These are phyloP conservation scores for Pachypeltis micranthus DNA, from an alignment of 1,140 invertebrate genomes.

Conservation along the genomic window DNA sequence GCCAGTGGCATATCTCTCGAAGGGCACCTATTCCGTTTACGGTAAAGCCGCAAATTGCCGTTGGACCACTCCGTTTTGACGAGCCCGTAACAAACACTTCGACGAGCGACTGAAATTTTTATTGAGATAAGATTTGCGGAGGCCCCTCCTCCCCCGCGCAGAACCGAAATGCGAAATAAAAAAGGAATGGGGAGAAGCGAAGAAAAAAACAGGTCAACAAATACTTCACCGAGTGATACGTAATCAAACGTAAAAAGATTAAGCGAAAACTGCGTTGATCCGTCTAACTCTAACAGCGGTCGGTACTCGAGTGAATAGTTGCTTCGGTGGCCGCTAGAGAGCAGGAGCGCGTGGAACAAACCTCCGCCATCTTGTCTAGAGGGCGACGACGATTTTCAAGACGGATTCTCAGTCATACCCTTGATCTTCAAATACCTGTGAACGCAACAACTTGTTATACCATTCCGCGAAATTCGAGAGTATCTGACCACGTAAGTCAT, in stretches of 20 bases:
- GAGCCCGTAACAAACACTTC: not conserved
- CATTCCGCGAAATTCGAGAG: too few species aligned
- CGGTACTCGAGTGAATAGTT: too few species aligned
- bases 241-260: not conserved
- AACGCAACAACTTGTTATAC: too few species aligned
- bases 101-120: not conserved
- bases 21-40: slow-evolving; percentile 20
- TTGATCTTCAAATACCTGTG: too few species aligned
- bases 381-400: too few species aligned
- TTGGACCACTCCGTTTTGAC: slow-evolving; percentile 20
- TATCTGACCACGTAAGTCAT: too few species aligned
- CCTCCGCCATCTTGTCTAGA: too few species aligned
- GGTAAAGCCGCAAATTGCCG: slow-evolving; percentile 8
- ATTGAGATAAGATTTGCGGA: not conserved
- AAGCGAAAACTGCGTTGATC: too few species aligned
- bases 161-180: not conserved
- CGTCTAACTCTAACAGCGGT: too few species aligned
- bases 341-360: too few species aligned
- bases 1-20: slow-evolving; percentile 27
- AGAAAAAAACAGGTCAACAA: not conserved
- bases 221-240: not conserved
- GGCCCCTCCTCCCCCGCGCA: not conserved
- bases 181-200: not conserved
- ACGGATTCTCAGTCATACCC: too few species aligned
- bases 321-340: too few species aligned